A percentile compares a stretch with the other conserved stretches of the same genome.
Evolutionary conservation across 2,113 vertebrate genomes (phyloP).

Genomic region (Perca flavescens): DNA sequence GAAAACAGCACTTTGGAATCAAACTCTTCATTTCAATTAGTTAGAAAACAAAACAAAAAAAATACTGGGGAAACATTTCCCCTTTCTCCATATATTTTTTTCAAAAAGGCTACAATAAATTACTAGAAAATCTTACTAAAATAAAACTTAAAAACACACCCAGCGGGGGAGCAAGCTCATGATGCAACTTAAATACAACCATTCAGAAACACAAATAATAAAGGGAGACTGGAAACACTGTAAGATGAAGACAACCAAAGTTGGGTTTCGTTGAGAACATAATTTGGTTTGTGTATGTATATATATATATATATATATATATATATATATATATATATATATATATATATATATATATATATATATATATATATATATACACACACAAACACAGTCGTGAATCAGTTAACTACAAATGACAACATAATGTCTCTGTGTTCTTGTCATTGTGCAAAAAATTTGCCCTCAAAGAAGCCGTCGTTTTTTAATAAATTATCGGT

Average conservation of each 20-base stretch:
- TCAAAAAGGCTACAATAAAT: conserved; percentile 75
- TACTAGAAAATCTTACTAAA: conserved; percentile 58
- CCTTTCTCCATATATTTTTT: not conserved
- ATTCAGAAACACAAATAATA: not conserved
- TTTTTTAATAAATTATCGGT: not conserved
- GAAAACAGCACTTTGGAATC: conserved; percentile 10
- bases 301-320: no score
- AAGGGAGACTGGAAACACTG: not conserved
- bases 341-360: no score
- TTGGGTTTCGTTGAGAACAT: not conserved
- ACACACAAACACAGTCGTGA: no score
- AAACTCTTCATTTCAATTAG: conserved; percentile 28
- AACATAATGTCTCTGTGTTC: not conserved
- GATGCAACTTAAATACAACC: not conserved
- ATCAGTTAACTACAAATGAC: no score
- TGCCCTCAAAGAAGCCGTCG: not conserved
- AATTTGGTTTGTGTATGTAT: not conserved
- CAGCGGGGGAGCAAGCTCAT: not conserved
- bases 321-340: no score
- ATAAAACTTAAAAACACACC: conserved; percentile 28
- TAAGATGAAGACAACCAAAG: not conserved
- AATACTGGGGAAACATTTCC: conserved; percentile 13
- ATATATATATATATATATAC: no score
- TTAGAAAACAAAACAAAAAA: conserved; percentile 30
- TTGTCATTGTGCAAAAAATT: not conserved